These are phyloP conservation scores for Garrulus glandarius DNA, from an alignment of 2,797 vertebrate species.

Conservation along the genomic window DNA sequence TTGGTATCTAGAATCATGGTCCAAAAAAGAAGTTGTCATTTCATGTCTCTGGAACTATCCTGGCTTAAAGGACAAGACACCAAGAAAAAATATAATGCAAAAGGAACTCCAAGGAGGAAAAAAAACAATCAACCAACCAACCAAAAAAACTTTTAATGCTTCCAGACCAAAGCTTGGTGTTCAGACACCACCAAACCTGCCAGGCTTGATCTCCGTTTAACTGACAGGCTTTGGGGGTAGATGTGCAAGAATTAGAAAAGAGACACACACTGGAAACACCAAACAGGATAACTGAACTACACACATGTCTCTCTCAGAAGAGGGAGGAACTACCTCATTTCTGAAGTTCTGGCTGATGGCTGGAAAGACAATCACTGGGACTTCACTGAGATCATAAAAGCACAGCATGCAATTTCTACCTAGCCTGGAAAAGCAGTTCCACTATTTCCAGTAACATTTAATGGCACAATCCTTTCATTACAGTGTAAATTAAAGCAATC, in stretches of 20 bases:
- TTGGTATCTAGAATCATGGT: not conserved
- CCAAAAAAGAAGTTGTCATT: constrained; percentile 39
- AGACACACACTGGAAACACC: not conserved
- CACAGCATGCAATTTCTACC: not conserved
- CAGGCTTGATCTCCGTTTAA: constrained; percentile 5
- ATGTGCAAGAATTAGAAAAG: not conserved
- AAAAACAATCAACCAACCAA: not conserved
- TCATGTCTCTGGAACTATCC: constrained; percentile 32
- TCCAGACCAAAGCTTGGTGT: constrained; percentile 22
- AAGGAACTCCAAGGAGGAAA: constrained; percentile 13
- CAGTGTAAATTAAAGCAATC: constrained; percentile 53
- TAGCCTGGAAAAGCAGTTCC: not conserved
- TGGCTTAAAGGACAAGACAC: constrained; percentile 24
- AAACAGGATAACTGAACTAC: not conserved
- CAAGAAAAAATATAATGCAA: constrained; percentile 35
- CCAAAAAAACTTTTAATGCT: not conserved
- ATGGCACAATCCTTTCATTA: constrained; percentile 27
- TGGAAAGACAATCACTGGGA: not conserved
- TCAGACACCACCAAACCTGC: constrained; percentile 27
- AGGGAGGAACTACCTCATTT: not conserved
- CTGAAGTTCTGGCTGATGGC: constrained; percentile 1
- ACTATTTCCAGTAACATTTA: constrained; percentile 30
- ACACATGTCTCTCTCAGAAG: not conserved
- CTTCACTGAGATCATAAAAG: not conserved
- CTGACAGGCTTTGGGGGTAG: not conserved